Base-by-base conservation (phyloP, 2,888 invertebrate species). In the Ecdyonurus torrentis region DNA sequence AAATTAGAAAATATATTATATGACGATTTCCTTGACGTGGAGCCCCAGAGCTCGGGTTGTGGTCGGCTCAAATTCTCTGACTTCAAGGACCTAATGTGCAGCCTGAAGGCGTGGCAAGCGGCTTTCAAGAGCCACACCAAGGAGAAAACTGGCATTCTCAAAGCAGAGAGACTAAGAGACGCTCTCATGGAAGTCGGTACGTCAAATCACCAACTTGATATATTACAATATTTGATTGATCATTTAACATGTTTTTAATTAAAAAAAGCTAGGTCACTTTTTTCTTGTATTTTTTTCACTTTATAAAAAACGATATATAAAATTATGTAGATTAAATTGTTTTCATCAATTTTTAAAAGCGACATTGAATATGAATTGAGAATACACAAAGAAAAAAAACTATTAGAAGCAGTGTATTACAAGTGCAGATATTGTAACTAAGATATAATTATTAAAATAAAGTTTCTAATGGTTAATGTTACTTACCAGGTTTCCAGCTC, bases 61-160 rank as follows among this genome's bases (percentile, higher is more conserved):
- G 93, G 93, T 0, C 81, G 93, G 65, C 81, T 94, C 61, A 87
- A 87, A 66, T 87, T 92, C 69, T 79, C 81, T 62, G 91, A 93
- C 71, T 94, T 93, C 74, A 92, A 91, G 73, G 91, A 93, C 71
- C 80, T 94, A 66, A 91, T 94, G 85, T 91, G 89, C 70, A 93
- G 91, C 70, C 75, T 94, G 59, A 93, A 92, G 71, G 84, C 87
- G 65, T 93, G 93, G 93, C 93, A 94, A 71, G 84, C 87, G 23
- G 86, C 91, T 1, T 94, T 94, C 75, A 90, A 90, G 74, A 87
- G 86, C 69, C 92, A 94, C 72, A 89, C 92, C 3, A 87, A 89
- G 70, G 92, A 93, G 73, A 92, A 91, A 74, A 90, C 91, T 64
- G 93, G 93, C 1, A 91, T 94, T 18, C 76, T 94, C 25, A 84